A percentile compares a stretch with the other conserved stretches of the same genome.
Evolutionary conservation across 2,888 invertebrate genomes (phyloP).

Genomic region (Phaedon cochleariae): DNA sequence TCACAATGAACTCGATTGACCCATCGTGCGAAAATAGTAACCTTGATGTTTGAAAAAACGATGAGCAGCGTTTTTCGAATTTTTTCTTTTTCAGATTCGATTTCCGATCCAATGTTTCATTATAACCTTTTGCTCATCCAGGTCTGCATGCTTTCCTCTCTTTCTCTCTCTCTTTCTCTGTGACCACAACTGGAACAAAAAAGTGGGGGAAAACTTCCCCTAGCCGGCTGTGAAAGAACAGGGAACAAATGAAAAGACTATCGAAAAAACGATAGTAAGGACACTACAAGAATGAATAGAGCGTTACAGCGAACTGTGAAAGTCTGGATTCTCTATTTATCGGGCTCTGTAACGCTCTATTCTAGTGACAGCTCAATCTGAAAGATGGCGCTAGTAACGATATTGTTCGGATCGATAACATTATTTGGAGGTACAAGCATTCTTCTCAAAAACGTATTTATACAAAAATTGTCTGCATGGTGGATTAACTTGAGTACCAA

Average conservation of each 20-base stretch:
- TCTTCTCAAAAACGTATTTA: no score
- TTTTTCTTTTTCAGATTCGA: slow-evolving; percentile 16
- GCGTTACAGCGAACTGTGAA: neutral
- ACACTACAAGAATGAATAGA: neutral
- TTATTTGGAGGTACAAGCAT: no score
- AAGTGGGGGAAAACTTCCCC: neutral
- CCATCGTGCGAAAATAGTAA: slow-evolving; percentile 7
- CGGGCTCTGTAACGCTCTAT: neutral
- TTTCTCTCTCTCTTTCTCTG: neutral
- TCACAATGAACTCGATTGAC: neutral
- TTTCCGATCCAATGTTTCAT: slow-evolving; percentile 3
- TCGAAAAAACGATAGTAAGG: neutral
- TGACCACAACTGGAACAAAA: neutral
- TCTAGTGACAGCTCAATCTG: neutral
- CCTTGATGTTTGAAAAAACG: slow-evolving; percentile 13
- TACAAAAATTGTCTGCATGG: no score
- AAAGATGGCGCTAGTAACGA: neutral
- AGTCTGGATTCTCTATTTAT: neutral
- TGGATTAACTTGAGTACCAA: no score
- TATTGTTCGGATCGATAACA: neutral
- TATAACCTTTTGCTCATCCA: neutral
- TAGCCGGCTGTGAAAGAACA: neutral
- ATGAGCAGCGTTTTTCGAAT: neutral
- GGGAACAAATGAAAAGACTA: neutral
- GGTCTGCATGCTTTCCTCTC: neutral